phyloP scores from a whole-genome alignment of 2,888 invertebrate genomes.

The Andrena praecox region DNA sequence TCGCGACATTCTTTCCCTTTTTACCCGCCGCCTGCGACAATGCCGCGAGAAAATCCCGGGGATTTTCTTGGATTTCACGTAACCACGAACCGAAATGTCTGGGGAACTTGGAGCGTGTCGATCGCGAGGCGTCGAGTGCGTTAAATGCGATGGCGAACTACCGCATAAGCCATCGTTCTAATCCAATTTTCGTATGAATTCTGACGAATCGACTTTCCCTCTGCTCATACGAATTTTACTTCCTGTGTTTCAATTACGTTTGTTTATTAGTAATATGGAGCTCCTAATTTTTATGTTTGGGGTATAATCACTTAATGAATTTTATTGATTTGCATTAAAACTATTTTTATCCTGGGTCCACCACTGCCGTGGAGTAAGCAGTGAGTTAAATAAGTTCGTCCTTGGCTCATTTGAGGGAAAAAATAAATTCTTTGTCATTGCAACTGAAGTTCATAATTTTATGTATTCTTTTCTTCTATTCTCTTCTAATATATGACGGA shows the following conservation, averaged over 20 bases:
- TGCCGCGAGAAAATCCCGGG: conserved; percentile 67
- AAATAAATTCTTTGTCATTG: too few species aligned
- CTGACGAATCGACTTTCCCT: not conserved
- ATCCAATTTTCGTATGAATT: conserved; percentile 34
- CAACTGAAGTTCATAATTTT: too few species aligned
- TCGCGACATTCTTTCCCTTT: conserved; percentile 70
- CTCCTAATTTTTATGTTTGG: too few species aligned
- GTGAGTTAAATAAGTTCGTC: too few species aligned
- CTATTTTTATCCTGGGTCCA: too few species aligned
- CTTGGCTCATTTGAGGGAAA: too few species aligned
- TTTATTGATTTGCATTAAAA: too few species aligned
- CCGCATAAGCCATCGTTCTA: conserved; percentile 8
- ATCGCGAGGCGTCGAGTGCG: conserved; percentile 51
- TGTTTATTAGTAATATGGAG: not conserved
- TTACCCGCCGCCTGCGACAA: conserved; percentile 57
- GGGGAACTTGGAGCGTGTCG: conserved; percentile 48
- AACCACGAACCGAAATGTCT: conserved; percentile 66
- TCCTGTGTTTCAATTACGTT: not conserved
- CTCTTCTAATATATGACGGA: too few species aligned
- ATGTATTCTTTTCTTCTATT: too few species aligned
- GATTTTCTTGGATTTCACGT: conserved; percentile 68
- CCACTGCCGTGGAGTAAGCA: too few species aligned
- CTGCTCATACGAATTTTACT: not conserved
- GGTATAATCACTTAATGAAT: too few species aligned
- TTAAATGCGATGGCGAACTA: conserved; percentile 37